Percentiles rank a stretch among this genome's conserved stretches.
Conservation (phyloP, 2,113 vertebrate genomes). For the Zapornia atra region DNA sequence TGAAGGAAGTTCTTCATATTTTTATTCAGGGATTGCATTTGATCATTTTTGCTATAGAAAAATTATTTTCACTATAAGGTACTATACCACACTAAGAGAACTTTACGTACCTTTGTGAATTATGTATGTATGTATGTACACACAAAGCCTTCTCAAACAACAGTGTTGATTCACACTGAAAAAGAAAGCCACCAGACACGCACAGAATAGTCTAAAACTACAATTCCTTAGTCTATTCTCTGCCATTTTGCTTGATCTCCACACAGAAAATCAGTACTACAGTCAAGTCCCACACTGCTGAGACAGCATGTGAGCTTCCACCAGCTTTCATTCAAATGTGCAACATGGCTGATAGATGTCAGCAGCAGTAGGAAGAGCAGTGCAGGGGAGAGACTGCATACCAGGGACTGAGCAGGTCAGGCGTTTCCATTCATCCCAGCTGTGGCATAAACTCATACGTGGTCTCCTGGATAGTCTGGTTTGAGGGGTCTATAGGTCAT, state of each 20-base stretch:
- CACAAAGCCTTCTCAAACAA: not conserved
- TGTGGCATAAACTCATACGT: not conserved
- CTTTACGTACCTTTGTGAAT: not conserved
- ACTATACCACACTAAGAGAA: not conserved
- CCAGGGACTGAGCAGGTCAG: not conserved
- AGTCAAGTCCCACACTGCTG: not conserved
- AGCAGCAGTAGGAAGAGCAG: fast-evolving
- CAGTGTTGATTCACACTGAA: not conserved
- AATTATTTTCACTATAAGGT: not conserved
- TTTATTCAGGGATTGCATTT: not conserved
- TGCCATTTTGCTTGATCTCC: not conserved
- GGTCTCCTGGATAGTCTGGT: not conserved
- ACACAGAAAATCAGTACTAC: not conserved
- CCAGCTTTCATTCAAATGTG: not conserved
- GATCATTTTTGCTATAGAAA: not conserved
- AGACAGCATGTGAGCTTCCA: not conserved
- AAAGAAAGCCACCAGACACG: not conserved
- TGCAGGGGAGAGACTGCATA: not conserved
- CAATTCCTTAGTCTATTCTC: not conserved
- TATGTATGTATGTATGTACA: too few relatives aligned
- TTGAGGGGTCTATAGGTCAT: constrained; percentile 46
- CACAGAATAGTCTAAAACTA: not conserved
- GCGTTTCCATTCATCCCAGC: not conserved
- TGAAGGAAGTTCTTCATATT: not conserved
- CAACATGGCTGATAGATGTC: not conserved